Percentiles rank a stretch among this genome's conserved stretches.
Conservation (phyloP, 2,113 vertebrate genomes). For the Chrysemys picta region DNA sequence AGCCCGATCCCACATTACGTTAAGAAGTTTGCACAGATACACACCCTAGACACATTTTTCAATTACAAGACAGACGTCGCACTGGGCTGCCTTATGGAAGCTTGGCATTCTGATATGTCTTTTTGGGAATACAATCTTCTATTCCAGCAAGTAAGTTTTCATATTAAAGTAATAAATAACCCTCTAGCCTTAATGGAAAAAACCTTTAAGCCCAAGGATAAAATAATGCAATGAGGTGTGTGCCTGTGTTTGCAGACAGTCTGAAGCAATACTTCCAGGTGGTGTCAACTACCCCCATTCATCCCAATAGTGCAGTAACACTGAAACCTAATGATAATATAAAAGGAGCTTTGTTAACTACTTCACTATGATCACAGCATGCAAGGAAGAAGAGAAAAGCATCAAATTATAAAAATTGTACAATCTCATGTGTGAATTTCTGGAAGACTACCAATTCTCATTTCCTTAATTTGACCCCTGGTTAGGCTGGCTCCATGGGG, state of each 20-base stretch:
- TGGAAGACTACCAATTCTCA: background rate
- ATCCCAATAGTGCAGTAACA: background rate
- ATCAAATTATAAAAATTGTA: background rate
- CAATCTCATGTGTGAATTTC: background rate
- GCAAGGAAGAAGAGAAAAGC: background rate
- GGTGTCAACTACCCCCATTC: background rate
- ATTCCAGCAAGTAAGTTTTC: background rate
- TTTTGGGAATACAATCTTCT: background rate
- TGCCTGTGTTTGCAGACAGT: background rate
- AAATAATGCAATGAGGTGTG: background rate
- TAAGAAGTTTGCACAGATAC: fast-evolving
- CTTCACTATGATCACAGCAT: background rate
- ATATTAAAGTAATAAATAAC: background rate
- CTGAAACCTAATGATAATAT: background rate
- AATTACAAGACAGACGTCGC: background rate
- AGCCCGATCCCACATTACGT: fast-evolving
- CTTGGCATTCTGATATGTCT: background rate
- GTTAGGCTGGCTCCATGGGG: background rate
- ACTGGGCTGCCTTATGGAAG: background rate
- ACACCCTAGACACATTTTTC: background rate
- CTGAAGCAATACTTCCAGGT: background rate
- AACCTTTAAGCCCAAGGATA: background rate
- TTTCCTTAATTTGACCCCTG: background rate
- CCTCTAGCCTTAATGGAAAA: background rate
- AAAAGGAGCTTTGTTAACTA: background rate